Evolutionary conservation across 2,888 invertebrate species (phyloP).

Genomic region (Nephrotoma guestfalica): DNA sequence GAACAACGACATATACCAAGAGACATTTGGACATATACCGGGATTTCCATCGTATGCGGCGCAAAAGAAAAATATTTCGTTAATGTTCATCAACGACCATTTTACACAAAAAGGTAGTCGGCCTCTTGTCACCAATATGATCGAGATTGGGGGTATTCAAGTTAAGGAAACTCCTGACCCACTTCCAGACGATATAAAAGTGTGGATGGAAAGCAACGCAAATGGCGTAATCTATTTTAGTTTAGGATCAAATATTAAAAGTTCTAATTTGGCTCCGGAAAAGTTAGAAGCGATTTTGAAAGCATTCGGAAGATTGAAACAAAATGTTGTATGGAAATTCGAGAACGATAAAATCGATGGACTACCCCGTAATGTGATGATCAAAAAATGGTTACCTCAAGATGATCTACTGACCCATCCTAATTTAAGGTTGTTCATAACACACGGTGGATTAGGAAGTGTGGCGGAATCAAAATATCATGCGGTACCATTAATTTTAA

Average conservation of each 20-base stretch:
- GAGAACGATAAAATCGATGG: slow-evolving; percentile 40
- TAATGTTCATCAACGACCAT: slow-evolving; percentile 31
- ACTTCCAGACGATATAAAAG: slow-evolving; percentile 10
- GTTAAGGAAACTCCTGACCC: slow-evolving; percentile 18
- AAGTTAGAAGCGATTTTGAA: background rate
- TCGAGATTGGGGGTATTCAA: slow-evolving; percentile 24
- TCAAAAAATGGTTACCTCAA: slow-evolving; percentile 53
- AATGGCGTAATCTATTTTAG: slow-evolving; percentile 12
- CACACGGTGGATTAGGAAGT: slow-evolving; percentile 45
- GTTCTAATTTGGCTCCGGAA: slow-evolving; percentile 5
- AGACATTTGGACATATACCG: background rate
- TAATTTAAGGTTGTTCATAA: slow-evolving; percentile 43
- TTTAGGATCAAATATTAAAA: slow-evolving; percentile 11
- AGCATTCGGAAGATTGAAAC: slow-evolving; percentile 33
- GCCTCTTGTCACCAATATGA: slow-evolving; percentile 25
- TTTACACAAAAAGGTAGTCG: slow-evolving; percentile 23
- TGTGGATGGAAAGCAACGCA: background rate
- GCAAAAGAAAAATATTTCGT: slow-evolving; percentile 24
- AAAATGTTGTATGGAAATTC: slow-evolving; percentile 56
- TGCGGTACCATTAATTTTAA: slow-evolving; percentile 35
- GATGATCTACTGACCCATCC: slow-evolving; percentile 47
- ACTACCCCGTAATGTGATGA: slow-evolving; percentile 40
- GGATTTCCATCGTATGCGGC: slow-evolving; percentile 15
- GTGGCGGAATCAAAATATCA: slow-evolving; percentile 34
- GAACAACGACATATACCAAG: background rate